Evolutionary conservation across 2,797 vertebrate species (phyloP).

Genomic region (Atherinosoma microstoma): DNA sequence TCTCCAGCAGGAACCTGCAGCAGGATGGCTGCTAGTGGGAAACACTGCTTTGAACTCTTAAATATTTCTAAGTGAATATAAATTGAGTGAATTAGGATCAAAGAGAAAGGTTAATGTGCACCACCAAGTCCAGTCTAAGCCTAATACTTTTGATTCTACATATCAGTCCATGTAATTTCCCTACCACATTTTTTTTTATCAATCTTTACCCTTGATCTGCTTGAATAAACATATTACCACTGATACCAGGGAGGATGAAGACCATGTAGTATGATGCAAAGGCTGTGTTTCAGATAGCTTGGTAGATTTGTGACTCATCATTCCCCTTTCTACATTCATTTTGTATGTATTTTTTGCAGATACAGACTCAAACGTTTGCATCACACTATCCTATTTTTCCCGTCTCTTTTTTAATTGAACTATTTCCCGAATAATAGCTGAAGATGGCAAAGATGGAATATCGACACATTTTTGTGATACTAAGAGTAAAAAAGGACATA

Average conservation of each 20-base stretch:
- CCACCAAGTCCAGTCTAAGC: not conserved
- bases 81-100: conserved; percentile 48
- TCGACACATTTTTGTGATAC: not conserved
- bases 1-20: conserved; percentile 53
- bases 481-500: not conserved
- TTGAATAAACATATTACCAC: not conserved
- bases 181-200: conserved; percentile 1
- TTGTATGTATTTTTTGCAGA: no score
- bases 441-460: not conserved
- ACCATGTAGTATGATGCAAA: not conserved
- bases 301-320: not conserved
- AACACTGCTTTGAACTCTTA: conserved; percentile 38
- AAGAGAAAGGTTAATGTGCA: conserved; percentile 24
- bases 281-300: not conserved
- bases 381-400: no score
- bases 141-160: not conserved
- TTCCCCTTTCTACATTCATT: not conserved
- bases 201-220: not conserved
- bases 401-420: no score
- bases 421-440: not conserved
- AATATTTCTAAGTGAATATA: conserved; percentile 32
- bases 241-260: not conserved
- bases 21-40: conserved; percentile 31
- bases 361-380: no score
- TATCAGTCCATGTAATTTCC: conserved; percentile 1